Percentiles rank a stretch among this genome's conserved stretches.
Evolutionary conservation across 2,113 vertebrate genomes (phyloP).

Genomic region (Muscicapa adusta): DNA sequence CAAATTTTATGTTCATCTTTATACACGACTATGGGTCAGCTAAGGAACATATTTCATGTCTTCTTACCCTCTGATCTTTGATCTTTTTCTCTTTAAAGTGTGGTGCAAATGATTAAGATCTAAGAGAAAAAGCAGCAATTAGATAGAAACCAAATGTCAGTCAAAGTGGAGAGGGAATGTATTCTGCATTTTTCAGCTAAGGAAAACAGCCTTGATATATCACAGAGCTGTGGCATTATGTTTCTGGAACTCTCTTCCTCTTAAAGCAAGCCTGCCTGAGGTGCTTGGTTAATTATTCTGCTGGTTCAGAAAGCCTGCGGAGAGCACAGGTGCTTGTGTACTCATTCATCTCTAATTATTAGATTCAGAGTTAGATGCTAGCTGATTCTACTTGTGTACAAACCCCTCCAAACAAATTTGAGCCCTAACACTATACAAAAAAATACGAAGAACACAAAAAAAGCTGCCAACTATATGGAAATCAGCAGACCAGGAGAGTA

Average conservation of each 20-base stretch:
- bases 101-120: constrained; percentile 39
- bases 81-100: constrained; percentile 5
- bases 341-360: constrained; percentile 46
- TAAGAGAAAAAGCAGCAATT: constrained; percentile 40
- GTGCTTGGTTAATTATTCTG: constrained; percentile 53
- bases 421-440: neutral
- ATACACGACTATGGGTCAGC: neutral
- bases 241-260: constrained; percentile 32
- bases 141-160: neutral
- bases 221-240: neutral
- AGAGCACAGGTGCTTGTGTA: constrained; percentile 14
- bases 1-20: neutral
- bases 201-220: constrained; percentile 11
- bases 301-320: constrained; percentile 32
- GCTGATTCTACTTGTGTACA: constrained; percentile 6
- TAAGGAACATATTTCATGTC: constrained; percentile 1
- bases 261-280: constrained; percentile 14
- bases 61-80: constrained; percentile 10
- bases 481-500: neutral
- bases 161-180: constrained; percentile 7
- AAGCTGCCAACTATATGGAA: constrained; percentile 7
- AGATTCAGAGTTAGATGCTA: constrained; percentile 28
- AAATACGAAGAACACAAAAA: neutral
- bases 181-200: neutral
- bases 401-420: constrained; percentile 11